These are phyloP conservation scores for Aleadryas rufinucha DNA, from an alignment of 2,113 vertebrate genomes.

Conservation along the genomic window DNA sequence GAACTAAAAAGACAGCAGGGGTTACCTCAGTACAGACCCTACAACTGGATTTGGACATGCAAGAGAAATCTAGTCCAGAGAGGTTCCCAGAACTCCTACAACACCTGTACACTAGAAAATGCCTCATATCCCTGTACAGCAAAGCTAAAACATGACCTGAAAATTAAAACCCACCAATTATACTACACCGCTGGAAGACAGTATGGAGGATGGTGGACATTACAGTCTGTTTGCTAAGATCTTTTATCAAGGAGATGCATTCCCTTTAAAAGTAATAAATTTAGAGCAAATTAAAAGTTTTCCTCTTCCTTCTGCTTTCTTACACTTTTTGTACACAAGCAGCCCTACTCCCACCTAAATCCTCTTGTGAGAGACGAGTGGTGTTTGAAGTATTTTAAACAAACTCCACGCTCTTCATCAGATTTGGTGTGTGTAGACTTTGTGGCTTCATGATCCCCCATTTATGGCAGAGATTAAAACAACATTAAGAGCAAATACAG, in stretches of 20 bases:
- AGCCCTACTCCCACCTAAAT: background rate
- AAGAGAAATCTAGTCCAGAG: background rate
- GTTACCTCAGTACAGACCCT: background rate
- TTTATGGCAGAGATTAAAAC: background rate
- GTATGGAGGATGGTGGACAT: background rate
- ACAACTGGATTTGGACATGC: background rate
- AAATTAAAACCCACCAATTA: background rate
- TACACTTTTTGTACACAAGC: background rate
- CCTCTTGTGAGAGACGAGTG: background rate
- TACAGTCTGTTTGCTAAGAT: background rate
- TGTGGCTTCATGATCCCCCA: background rate
- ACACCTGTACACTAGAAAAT: background rate
- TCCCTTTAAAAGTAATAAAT: background rate
- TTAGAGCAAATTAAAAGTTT: background rate
- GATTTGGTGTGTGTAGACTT: background rate
- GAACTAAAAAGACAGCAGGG: background rate
- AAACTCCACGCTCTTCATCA: conserved; percentile 19
- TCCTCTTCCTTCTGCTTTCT: background rate
- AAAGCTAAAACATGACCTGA: background rate
- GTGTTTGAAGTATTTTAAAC: conserved; percentile 12
- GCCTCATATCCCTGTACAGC: background rate
- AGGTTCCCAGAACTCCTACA: background rate
- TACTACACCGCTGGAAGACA: background rate
- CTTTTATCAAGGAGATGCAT: background rate
- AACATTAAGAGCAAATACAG: background rate